phyloP scores from a whole-genome alignment of 2,797 vertebrate species.

The Hafferia zeledoni region DNA sequence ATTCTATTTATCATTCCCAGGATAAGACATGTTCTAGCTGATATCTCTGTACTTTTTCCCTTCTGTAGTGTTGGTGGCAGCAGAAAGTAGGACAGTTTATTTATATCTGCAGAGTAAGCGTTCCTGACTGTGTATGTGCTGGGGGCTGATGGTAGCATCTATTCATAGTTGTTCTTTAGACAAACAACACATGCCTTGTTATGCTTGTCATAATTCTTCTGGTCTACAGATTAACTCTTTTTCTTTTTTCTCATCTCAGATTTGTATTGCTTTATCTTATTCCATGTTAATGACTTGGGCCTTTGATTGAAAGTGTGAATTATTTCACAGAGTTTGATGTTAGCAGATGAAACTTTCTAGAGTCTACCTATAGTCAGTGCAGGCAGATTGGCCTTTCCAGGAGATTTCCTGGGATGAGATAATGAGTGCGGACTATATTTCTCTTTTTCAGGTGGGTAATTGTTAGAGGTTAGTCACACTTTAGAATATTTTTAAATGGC shows the following conservation, averaged over 20 bases:
- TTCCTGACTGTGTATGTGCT: neutral
- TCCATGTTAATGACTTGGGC: neutral
- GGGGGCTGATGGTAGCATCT: neutral
- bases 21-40: neutral
- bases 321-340: neutral
- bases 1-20: neutral
- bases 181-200: neutral
- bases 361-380: neutral
- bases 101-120: constrained; percentile 25
- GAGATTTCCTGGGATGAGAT: neutral
- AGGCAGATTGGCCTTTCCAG: neutral
- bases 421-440: neutral
- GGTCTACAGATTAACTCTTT: neutral
- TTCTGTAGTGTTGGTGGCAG: neutral
- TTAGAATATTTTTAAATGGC: neutral
- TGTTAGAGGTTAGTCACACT: neutral
- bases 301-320: neutral
- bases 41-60: neutral
- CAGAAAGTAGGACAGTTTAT: constrained; percentile 48
- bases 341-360: neutral
- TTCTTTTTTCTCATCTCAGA: neutral
- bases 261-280: neutral
- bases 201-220: neutral
- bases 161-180: neutral
- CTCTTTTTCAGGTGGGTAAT: neutral